A percentile compares a stretch with the other conserved stretches of the same genome.
phyloP scores from a whole-genome alignment of 2,797 vertebrate species.

The Rhodeus uyekii region DNA sequence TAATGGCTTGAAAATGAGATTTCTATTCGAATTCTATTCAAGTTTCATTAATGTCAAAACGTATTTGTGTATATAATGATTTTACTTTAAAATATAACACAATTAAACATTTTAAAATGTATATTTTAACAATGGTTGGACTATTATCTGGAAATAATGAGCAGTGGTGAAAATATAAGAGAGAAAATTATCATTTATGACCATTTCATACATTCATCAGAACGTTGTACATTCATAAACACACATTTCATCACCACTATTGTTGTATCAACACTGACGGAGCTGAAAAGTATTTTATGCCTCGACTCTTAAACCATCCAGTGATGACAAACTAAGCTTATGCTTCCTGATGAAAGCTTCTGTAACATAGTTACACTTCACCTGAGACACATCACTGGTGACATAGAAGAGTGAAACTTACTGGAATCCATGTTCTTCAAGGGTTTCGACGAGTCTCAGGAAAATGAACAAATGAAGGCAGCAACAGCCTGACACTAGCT shows the following conservation, averaged over 20 bases:
- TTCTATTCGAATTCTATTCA: no score
- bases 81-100: no score
- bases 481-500: conserved; percentile 20
- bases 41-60: not conserved
- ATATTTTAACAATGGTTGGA: no score
- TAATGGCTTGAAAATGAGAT: not conserved
- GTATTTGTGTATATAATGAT: no score
- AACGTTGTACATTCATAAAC: not conserved
- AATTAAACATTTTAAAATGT: no score
- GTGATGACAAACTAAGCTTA: not conserved
- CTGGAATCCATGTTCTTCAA: conserved; percentile 7
- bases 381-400: not conserved
- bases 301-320: not conserved
- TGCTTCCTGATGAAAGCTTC: not conserved
- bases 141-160: not conserved
- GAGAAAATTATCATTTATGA: no score
- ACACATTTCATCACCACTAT: not conserved
- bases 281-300: not conserved
- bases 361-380: not conserved
- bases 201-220: not conserved
- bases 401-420: conserved; percentile 10
- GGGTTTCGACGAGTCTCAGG: not conserved
- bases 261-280: not conserved
- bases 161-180: not conserved
- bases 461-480: conserved; percentile 10